These are phyloP conservation scores for Sinocyclocheilus maitianheensis DNA, from an alignment of 2,113 vertebrate species.

Conservation along the genomic window DNA sequence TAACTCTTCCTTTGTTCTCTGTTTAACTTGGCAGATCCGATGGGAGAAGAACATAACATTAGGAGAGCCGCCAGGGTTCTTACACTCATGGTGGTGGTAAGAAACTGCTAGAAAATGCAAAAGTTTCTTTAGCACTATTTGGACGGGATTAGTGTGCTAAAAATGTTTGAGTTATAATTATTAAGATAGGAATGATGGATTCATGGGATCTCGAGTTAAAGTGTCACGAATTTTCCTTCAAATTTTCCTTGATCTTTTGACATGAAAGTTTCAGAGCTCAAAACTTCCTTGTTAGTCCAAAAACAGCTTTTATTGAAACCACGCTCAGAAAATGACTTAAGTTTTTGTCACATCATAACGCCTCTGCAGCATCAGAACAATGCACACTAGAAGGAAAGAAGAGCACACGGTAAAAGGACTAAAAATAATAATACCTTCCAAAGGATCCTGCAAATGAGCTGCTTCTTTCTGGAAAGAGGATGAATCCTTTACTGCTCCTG, in stretches of 20 bases:
- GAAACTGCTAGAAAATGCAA: conserved; percentile 56
- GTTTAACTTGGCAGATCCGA: conserved; percentile 86
- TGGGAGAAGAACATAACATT: conserved; percentile 99
- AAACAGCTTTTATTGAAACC: neutral
- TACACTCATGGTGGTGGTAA: conserved; percentile 99
- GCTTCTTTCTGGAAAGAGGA: neutral
- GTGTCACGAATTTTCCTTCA: neutral
- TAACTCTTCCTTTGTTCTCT: conserved; percentile 44
- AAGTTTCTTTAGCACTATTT: neutral
- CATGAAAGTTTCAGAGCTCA: too few species aligned
- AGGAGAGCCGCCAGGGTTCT: conserved; percentile 97
- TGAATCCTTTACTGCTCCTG: neutral
- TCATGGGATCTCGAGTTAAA: neutral
- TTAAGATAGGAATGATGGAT: neutral
- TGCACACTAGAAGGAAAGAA: too few species aligned
- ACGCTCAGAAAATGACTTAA: neutral
- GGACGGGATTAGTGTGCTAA: neutral
- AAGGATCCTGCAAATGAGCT: neutral
- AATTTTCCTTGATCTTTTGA: neutral
- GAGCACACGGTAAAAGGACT: neutral
- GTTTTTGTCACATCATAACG: too few species aligned
- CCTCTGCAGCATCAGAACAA: neutral
- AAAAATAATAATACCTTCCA: neutral
- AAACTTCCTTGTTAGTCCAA: too few species aligned
- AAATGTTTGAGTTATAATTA: neutral